Conservation (phyloP, 2,797 vertebrate species). For the Spatula versicolor region DNA sequence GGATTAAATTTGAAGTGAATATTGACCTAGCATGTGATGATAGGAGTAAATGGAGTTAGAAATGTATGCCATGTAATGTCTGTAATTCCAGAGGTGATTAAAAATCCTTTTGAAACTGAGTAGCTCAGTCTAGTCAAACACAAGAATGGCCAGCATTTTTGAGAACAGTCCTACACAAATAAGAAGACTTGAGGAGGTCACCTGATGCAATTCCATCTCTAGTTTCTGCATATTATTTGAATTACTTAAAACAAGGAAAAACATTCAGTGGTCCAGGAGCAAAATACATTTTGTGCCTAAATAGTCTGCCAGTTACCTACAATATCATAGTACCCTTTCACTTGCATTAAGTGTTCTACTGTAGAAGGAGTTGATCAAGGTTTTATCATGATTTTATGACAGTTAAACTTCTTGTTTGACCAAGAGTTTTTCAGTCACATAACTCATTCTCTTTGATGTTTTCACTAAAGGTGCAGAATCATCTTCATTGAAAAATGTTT, state of each 20-base stretch:
- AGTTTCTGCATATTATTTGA: not conserved
- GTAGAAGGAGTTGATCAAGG: not conserved
- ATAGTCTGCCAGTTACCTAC: not conserved
- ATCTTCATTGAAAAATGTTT: not conserved
- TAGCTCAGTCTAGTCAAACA: not conserved
- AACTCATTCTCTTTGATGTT: not conserved
- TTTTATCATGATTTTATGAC: not conserved
- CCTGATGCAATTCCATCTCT: not conserved
- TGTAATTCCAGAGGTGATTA: not conserved
- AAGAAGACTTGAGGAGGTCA: not conserved
- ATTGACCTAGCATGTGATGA: not conserved
- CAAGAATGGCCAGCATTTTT: not conserved
- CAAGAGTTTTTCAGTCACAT: not conserved
- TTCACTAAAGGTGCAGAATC: not conserved
- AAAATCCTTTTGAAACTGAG: not conserved
- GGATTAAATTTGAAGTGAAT: not conserved
- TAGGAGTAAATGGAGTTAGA: not conserved
- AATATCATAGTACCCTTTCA: not conserved
- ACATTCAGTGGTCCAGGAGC: not conserved
- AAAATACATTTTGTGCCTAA: not conserved
- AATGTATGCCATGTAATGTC: not conserved
- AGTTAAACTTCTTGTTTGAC: not conserved
- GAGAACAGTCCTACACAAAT: not conserved
- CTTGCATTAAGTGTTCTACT: not conserved
- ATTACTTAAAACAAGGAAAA: not conserved